Conservation (phyloP, 1,140 invertebrate species). For the Anastrepha obliqua region DNA sequence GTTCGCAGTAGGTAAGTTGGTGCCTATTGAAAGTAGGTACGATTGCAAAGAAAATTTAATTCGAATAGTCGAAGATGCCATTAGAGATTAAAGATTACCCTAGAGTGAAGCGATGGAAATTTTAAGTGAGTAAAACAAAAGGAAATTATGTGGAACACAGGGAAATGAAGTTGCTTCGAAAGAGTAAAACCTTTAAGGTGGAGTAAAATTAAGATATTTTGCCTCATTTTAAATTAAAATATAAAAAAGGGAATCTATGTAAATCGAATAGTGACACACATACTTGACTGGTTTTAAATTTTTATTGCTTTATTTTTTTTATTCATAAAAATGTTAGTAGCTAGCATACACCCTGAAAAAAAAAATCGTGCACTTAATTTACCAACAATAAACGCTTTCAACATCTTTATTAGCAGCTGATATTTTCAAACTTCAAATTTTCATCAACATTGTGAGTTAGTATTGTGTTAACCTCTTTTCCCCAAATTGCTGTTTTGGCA, state of each 20-base stretch:
- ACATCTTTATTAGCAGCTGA: not conserved
- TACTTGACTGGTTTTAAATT: no score
- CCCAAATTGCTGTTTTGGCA: not conserved
- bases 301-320: no score
- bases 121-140: not conserved
- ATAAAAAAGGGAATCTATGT: no score
- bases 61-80: not conserved
- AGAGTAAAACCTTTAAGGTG: no score
- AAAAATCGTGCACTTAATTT: no score
- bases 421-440: not conserved
- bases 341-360: no score
- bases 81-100: not conserved
- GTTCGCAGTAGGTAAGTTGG: not conserved
- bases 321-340: no score
- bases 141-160: not conserved
- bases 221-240: no score
- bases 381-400: not conserved
- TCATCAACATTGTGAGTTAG: not conserved
- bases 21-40: not conserved
- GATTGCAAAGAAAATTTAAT: not conserved
- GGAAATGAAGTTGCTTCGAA: not conserved
- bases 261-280: no score
- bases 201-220: no score
- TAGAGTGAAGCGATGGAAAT: not conserved
- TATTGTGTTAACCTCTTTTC: conserved; percentile 5